phyloP scores from a whole-genome alignment of 2,888 invertebrate genomes.

The Hydriomena furcata region DNA sequence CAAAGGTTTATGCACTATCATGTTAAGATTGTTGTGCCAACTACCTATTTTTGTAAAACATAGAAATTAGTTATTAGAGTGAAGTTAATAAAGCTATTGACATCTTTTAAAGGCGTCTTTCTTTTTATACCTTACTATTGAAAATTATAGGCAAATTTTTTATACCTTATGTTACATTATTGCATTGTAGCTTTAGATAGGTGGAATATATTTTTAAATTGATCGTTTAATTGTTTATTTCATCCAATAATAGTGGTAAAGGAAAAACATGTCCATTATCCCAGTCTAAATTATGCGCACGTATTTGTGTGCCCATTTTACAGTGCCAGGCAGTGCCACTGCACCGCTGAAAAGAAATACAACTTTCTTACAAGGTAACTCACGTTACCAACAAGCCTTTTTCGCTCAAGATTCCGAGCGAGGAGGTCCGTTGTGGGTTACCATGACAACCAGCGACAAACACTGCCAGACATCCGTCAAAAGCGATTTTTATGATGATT shows the following conservation, averaged over 20 bases:
- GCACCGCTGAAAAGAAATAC: conserved; percentile 24
- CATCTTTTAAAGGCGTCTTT: conserved; percentile 42
- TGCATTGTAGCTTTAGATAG: too few species aligned
- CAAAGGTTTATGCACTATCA: conserved; percentile 28
- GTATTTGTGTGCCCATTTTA: conserved; percentile 34
- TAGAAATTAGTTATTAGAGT: conserved; percentile 45
- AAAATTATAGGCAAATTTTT: too few species aligned
- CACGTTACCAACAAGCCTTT: conserved; percentile 40
- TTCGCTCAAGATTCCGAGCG: conserved; percentile 46
- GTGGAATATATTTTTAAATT: too few species aligned
- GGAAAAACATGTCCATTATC: conserved; percentile 13
- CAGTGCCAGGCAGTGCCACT: conserved; percentile 36
- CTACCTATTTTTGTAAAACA: conserved; percentile 53
- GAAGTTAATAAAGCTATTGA: conserved; percentile 64
- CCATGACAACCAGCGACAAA: conserved; percentile 76
- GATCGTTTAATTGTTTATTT: too few species aligned
- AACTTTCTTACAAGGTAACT: conserved; percentile 28
- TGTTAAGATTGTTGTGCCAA: conserved; percentile 50
- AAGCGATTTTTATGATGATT: conserved; percentile 44
- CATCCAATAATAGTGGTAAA: too few species aligned
- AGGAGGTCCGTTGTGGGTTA: conserved; percentile 53
- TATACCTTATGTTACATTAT: too few species aligned
- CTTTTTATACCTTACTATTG: conserved; percentile 24
- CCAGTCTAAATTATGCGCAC: conserved; percentile 33
- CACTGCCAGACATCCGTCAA: conserved; percentile 70